Evolutionary conservation across 92 coral and sea anemone genomes (phyloP), one percentile per base, ranked within the genome.

Genomic region (Paramuricea clavata): DNA sequence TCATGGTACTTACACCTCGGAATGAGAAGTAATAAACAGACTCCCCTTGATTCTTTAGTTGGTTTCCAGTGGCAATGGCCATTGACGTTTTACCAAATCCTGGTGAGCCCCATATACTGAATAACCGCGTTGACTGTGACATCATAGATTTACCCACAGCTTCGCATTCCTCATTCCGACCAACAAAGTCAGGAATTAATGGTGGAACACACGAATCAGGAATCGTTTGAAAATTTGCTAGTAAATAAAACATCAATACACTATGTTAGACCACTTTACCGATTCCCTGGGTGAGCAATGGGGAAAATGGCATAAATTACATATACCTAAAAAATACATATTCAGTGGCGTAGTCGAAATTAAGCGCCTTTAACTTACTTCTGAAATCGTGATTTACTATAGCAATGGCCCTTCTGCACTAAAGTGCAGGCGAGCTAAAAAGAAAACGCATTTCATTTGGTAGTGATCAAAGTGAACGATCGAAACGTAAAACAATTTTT

Each of bases 11-110:
- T 52, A 78, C 43, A 13, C 52, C 89, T 49, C 85, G 89, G 30
- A 78, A 68, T 12, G 89, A 56, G 19, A 61, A 27, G 41, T 31
- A 86, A 49, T 44, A 78, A 9, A 86, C 89, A n/a, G 56, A 47
- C 0, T 75, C 11, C 22, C 68, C 79, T 68, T 61, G 79, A 2
- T 75, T 31, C 0, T 49, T 25, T 10, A 86, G 69, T n/a, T 31
- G 39, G 15, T 86, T 84, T 44, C 85, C 89, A 26, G 78, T 67
- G 16, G 89, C 73, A 28, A 62, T 52, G 27, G 61, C 86, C 62
- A 71, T 82, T 5, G 89, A 78, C 19, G 89, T 86, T 78, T 86
- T 86, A 26, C 89, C 89, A 39, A 86, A 86, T 61, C 89, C 89
- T 10, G 89, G 89, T 0, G 90, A 80, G 16, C 90, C 90, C 86